These are phyloP conservation scores for Trichomycterus rosablanca DNA, from an alignment of 2,113 vertebrate species.

Conservation along the genomic window DNA sequence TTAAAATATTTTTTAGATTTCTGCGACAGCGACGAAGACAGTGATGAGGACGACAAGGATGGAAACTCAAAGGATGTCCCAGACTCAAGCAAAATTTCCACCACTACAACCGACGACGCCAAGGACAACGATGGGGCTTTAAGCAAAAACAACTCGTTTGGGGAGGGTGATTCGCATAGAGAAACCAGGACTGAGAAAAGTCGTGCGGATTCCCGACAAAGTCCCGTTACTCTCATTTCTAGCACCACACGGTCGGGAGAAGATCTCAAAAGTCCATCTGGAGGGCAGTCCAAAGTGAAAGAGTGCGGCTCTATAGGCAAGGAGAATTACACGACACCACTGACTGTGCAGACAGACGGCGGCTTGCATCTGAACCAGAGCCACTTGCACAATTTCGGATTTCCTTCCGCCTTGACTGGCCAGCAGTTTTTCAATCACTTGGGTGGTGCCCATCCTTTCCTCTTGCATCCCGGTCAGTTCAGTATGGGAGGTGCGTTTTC, in stretches of 20 bases:
- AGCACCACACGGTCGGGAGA: constrained; percentile 81
- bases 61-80: constrained; percentile 74
- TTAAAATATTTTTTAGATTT: constrained; percentile 77
- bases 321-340: constrained; percentile 77
- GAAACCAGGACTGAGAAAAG: constrained; percentile 77
- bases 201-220: constrained; percentile 85
- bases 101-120: constrained; percentile 81
- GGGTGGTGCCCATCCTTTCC: constrained; percentile 83
- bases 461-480: constrained; percentile 92
- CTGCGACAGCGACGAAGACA: constrained; percentile 91
- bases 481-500: constrained; percentile 93
- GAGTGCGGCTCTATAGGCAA: constrained; percentile 78
- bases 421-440: constrained; percentile 93
- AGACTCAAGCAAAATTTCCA: constrained; percentile 85
- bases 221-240: constrained; percentile 86
- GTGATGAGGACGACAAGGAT: constrained; percentile 90
- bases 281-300: constrained; percentile 76
- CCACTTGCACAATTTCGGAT: constrained; percentile 86
- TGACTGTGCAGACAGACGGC: constrained; percentile 86
- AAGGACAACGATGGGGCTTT: constrained; percentile 77
- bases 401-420: constrained; percentile 80
- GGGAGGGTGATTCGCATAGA: constrained; percentile 57
- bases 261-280: constrained; percentile 78
- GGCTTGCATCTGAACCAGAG: constrained; percentile 75
- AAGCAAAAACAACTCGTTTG: constrained; percentile 61